These are phyloP conservation scores for Matsumyia berberina DNA, from an alignment of 2,888 invertebrate genomes.

Conservation along the genomic window DNA sequence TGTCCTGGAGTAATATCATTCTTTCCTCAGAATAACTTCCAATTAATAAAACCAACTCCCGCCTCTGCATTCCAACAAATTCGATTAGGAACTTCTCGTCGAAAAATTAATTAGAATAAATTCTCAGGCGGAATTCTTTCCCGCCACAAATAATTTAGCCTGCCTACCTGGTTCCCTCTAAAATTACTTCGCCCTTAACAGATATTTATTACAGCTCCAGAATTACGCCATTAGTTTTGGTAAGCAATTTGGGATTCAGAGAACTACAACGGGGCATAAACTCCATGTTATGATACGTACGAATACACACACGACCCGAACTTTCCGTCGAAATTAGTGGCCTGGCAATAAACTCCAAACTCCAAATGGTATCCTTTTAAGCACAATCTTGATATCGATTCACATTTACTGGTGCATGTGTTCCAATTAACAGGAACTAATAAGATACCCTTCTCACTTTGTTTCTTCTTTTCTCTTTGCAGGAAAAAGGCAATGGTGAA, in stretches of 20 bases:
- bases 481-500: conserved; percentile 96
- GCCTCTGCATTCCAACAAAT: background rate
- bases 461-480: conserved; percentile 79
- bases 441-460: conserved; percentile 20
- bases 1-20: conserved; percentile 6
- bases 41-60: conserved; percentile 7
- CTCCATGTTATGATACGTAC: conserved; percentile 36
- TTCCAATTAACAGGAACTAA: background rate
- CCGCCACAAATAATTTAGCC: background rate
- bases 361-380: background rate
- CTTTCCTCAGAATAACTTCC: conserved; percentile 7
- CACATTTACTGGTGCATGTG: background rate
- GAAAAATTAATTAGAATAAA: conserved; percentile 52
- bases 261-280: conserved; percentile 4
- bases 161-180: background rate
- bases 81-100: conserved; percentile 6
- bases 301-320: background rate
- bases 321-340: conserved; percentile 29
- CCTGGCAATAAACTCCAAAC: conserved; percentile 1
- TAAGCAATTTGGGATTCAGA: conserved; percentile 15
- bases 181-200: conserved; percentile 14
- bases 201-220: conserved; percentile 38
- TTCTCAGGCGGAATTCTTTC: conserved; percentile 17
- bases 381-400: background rate
- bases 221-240: conserved; percentile 44